Evolutionary conservation across 2,888 invertebrate species (phyloP).

Genomic region (Hydroisotoma schaefferi): DNA sequence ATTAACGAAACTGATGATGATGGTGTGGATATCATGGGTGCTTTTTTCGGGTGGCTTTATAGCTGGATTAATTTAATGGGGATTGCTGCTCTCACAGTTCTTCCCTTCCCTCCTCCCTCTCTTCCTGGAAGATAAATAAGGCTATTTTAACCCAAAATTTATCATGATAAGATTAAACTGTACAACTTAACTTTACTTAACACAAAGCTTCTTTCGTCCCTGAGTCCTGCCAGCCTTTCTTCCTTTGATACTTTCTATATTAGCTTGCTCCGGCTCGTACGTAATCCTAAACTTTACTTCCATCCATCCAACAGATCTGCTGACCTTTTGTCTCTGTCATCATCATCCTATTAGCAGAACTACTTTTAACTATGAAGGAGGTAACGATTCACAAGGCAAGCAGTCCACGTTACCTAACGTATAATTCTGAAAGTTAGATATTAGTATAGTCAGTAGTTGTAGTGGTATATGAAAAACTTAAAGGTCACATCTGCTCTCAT

Average conservation of each 20-base stretch:
- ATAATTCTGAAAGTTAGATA: no score
- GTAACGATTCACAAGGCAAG: not conserved
- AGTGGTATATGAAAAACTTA: not conserved
- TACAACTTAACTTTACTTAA: conserved; percentile 39
- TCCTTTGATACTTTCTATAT: no score
- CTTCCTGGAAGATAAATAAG: conserved; percentile 45
- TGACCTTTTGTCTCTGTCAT: conserved; percentile 38
- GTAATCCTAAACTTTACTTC: conserved; percentile 7
- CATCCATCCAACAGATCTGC: conserved; percentile 14
- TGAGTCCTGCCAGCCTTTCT: not conserved
- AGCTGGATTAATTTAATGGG: conserved; percentile 49
- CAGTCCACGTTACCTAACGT: not conserved
- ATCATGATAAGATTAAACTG: conserved; percentile 48
- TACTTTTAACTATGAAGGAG: not conserved
- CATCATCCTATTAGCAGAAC: conserved; percentile 29
- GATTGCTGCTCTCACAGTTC: conserved; percentile 31
- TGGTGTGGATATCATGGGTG: no score
- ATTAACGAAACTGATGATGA: no score
- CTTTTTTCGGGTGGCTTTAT: conserved; percentile 43
- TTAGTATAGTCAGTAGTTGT: no score
- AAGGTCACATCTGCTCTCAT: not conserved
- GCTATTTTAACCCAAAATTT: conserved; percentile 46
- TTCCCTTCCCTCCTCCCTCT: conserved; percentile 13
- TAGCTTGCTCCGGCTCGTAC: no score
- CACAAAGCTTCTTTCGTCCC: conserved; percentile 12